Percentiles rank a stretch among this genome's conserved stretches.
Conservation (phyloP, 2,113 vertebrate species). For the Hemiscyllium ocellatum region DNA sequence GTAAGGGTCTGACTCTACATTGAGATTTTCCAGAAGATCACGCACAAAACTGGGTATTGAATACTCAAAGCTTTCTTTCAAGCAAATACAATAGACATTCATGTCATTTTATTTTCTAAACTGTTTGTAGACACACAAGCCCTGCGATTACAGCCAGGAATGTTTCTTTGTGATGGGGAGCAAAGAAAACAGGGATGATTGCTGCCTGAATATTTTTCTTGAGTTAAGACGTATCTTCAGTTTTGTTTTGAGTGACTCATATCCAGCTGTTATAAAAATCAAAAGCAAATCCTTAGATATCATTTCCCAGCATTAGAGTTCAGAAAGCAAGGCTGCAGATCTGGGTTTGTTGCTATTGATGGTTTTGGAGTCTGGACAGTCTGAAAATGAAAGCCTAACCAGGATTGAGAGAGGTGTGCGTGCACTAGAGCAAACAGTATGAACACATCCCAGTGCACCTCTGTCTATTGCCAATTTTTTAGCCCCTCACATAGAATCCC, state of each 20-base stretch:
- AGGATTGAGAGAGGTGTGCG: too few species aligned
- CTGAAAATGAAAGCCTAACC: too few species aligned
- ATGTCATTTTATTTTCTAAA: background rate
- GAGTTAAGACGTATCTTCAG: background rate
- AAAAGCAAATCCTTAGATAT: background rate
- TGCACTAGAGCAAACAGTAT: too few species aligned
- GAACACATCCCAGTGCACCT: too few species aligned
- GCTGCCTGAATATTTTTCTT: background rate
- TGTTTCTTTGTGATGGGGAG: background rate
- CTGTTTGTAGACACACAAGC: background rate
- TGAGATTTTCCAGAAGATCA: background rate
- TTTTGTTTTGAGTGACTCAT: background rate
- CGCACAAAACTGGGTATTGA: background rate
- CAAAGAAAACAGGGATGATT: background rate
- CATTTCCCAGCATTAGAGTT: background rate
- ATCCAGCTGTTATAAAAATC: background rate
- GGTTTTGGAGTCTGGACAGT: too few species aligned
- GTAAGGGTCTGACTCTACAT: background rate
- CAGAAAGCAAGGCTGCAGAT: background rate
- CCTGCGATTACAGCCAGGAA: background rate
- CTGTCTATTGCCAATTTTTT: too few species aligned
- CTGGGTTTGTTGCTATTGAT: too few species aligned
- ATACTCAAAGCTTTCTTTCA: background rate
- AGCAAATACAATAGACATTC: background rate
- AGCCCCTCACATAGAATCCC: too few species aligned